These are phyloP conservation scores for Acipenser ruthenus DNA, from an alignment of 2,797 vertebrate species.

Conservation along the genomic window DNA sequence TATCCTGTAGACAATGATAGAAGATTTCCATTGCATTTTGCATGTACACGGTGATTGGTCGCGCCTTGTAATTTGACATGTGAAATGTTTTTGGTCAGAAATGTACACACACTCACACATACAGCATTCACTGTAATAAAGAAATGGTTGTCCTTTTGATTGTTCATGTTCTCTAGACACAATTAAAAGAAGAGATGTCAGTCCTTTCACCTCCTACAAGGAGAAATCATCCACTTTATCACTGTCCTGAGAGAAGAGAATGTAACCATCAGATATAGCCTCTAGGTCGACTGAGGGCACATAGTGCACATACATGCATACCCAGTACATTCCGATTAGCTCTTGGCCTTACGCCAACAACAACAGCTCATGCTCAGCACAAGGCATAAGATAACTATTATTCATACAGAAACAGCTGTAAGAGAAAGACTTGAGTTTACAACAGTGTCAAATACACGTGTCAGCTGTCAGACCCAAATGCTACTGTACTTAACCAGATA, in stretches of 20 bases:
- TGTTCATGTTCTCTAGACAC: neutral
- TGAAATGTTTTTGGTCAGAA: too few relatives aligned
- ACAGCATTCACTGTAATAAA: too few relatives aligned
- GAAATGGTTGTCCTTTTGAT: neutral
- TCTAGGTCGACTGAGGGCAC: neutral
- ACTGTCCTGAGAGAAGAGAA: rapidly evolving
- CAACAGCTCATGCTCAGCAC: slow-evolving; percentile 23
- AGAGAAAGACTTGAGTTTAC: slow-evolving; percentile 13
- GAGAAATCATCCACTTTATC: neutral
- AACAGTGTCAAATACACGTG: slow-evolving; percentile 11
- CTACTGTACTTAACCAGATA: slow-evolving; percentile 8
- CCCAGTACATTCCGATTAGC: neutral
- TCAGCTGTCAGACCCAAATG: slow-evolving; percentile 14
- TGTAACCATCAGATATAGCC: rapidly evolving
- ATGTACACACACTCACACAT: too few relatives aligned
- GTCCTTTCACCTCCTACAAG: neutral
- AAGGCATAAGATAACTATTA: slow-evolving; percentile 23
- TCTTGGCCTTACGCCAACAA: slow-evolving; percentile 31
- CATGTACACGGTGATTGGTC: too few relatives aligned
- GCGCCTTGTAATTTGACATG: too few relatives aligned
- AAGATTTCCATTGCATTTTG: too few relatives aligned
- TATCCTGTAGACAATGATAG: too few relatives aligned
- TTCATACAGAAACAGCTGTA: slow-evolving; percentile 15
- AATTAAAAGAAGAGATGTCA: neutral
- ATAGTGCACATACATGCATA: neutral